phyloP scores from a whole-genome alignment of 2,113 vertebrate species.

The Tetrax tetrax region DNA sequence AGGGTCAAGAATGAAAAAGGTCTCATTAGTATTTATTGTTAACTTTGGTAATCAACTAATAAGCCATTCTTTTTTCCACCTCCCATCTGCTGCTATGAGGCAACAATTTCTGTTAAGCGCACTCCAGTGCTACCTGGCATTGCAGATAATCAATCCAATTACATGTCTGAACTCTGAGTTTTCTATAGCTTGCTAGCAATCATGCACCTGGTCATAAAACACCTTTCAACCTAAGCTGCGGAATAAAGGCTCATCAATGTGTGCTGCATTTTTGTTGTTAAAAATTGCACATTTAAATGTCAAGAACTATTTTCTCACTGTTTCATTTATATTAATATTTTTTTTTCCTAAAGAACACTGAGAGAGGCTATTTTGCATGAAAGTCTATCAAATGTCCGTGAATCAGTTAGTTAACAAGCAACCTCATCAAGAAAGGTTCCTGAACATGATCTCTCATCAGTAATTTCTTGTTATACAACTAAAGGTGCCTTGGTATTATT shows the following conservation, averaged over 20 bases:
- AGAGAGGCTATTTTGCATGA: slow-evolving; percentile 50
- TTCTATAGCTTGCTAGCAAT: slow-evolving; percentile 42
- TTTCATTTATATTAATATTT: slow-evolving; percentile 55
- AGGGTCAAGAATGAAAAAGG: slow-evolving; percentile 55
- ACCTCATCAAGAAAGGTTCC: slow-evolving; percentile 33
- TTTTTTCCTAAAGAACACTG: slow-evolving; percentile 11
- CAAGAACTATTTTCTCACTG: slow-evolving; percentile 5
- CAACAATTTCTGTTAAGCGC: slow-evolving; percentile 39
- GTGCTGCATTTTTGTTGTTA: slow-evolving; percentile 51
- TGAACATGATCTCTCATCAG: slow-evolving; percentile 3
- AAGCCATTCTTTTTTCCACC: slow-evolving; percentile 35
- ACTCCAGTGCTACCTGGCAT: slow-evolving; percentile 36
- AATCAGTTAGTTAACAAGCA: slow-evolving; percentile 47
- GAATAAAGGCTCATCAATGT: slow-evolving; percentile 45
- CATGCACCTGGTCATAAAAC: slow-evolving; percentile 43
- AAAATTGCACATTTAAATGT: slow-evolving; percentile 67
- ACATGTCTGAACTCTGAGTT: background rate
- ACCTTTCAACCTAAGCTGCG: slow-evolving; percentile 55
- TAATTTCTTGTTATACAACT: slow-evolving; percentile 23
- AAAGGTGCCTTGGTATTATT: slow-evolving; percentile 54
- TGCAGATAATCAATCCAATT: slow-evolving; percentile 41
- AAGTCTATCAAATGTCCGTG: slow-evolving; percentile 39
- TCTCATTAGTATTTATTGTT: slow-evolving; percentile 70
- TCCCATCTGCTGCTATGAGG: slow-evolving; percentile 31
- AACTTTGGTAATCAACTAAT: slow-evolving; percentile 76